These are phyloP conservation scores for Genyomyrus donnyi DNA, from an alignment of 2,113 vertebrate genomes.

Conservation along the genomic window DNA sequence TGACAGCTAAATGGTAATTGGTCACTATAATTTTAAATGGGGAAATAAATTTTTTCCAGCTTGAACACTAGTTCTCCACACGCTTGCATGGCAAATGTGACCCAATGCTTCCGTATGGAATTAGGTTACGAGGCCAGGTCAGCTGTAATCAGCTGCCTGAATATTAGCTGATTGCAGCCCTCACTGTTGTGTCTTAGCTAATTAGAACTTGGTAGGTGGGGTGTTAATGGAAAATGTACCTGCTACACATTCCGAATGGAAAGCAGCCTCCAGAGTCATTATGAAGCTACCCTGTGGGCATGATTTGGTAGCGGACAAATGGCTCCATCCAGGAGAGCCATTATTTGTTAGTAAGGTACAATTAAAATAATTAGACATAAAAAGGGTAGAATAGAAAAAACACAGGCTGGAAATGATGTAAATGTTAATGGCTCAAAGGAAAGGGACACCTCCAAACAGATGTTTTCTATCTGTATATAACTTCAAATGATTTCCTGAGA, in stretches of 20 bases:
- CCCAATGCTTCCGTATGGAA: neutral
- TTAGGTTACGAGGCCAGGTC: neutral
- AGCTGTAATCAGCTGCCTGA: neutral
- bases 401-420: neutral
- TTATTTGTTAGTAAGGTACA: slow-evolving; percentile 1
- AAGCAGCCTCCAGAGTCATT: neutral
- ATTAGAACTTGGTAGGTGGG: neutral
- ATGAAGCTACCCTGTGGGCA: neutral
- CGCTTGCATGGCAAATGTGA: neutral
- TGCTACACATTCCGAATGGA: neutral
- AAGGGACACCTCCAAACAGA: neutral
- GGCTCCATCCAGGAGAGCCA: neutral
- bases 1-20: neutral
- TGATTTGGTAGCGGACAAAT: neutral
- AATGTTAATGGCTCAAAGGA: neutral
- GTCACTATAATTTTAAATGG: neutral
- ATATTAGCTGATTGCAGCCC: slow-evolving; percentile 5
- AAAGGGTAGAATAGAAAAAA: neutral
- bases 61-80: neutral
- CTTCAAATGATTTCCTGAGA: neutral
- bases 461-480: neutral
- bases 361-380: neutral
- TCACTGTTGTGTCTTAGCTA: neutral
- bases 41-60: neutral
- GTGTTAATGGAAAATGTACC: neutral